Evolutionary conservation across 2,797 vertebrate species (phyloP), one percentile per base, ranked within the genome.

Genomic region (Pantherophis vulpinus): DNA sequence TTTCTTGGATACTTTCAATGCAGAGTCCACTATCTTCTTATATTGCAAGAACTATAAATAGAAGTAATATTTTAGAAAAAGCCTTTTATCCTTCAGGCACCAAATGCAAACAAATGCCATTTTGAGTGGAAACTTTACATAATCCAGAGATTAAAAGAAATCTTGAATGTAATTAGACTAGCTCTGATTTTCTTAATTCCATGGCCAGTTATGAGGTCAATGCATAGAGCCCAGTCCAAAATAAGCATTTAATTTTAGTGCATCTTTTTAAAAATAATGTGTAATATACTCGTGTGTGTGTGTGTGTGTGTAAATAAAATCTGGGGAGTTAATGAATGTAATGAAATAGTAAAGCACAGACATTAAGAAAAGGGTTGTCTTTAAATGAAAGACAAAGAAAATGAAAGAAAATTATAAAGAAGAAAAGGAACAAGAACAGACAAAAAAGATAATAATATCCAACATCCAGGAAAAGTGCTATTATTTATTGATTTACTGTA

Each of bases 31-130:
- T 60, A 37, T 20, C 47, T 83, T 92, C 90, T 90, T 92, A 63
- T 74, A 92, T 92, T 94, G 93, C 88, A 93, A 93, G 90, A 88
- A 63, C 94, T 94, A 93, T 94, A 94, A 94, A 94, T 90, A 93
- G 92, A 92, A 79, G 56, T 88, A 94, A 93, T 93, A 93, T 94
- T 90, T 93, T 90, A 87, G 47, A 79, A 92, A 94, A 93, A 94
- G 93, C 92, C 94, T 63, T 94, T 92, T 93, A 92, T 94, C 92
- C 94, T 94, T 90, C 91, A 94, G 92, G 92, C 94, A 91, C 88
- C 92, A 91, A 93, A 90, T 90, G 79, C 94, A 94, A 94, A 90
- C 92, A 94, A 63, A 91, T 94, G 90, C 91, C 60, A 87, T 91
- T 92, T 93, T 93, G 88, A 88, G 27, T 90, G 63, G 87, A 94